Conservation (phyloP, 2,797 vertebrate species). For the Psittacula derbiana region DNA sequence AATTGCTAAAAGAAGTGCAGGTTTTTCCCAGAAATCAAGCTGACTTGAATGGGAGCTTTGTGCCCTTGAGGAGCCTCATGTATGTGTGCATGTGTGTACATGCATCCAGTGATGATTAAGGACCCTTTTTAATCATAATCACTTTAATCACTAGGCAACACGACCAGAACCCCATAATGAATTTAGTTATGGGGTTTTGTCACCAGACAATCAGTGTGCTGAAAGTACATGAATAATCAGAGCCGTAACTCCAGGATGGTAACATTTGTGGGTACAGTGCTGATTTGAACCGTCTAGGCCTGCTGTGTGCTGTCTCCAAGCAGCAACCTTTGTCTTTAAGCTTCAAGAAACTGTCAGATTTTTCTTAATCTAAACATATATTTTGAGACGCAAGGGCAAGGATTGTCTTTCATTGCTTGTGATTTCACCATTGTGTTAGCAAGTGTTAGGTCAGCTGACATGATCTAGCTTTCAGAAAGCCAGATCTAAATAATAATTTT, state of each 20-base stretch:
- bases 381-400: neutral
- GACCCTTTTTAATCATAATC: slow-evolving; percentile 5
- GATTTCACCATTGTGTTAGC: neutral
- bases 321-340: neutral
- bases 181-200: slow-evolving; percentile 22
- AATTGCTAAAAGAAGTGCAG: neutral
- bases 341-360: neutral
- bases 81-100: neutral
- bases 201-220: neutral
- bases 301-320: neutral
- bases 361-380: neutral
- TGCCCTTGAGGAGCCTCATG: accelerated
- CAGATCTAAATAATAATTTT: neutral
- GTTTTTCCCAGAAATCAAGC: neutral
- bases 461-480: neutral
- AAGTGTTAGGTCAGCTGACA: neutral
- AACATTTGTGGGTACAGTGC: neutral
- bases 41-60: slow-evolving; percentile 6
- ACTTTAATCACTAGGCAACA: neutral
- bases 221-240: neutral
- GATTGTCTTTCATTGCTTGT: neutral
- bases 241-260: accelerated
- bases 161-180: neutral
- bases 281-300: neutral
- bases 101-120: neutral